A percentile compares a stretch with the other conserved stretches of the same genome.
Evolutionary conservation across 2,888 invertebrate genomes (phyloP).

Genomic region (Dusona sp.): DNA sequence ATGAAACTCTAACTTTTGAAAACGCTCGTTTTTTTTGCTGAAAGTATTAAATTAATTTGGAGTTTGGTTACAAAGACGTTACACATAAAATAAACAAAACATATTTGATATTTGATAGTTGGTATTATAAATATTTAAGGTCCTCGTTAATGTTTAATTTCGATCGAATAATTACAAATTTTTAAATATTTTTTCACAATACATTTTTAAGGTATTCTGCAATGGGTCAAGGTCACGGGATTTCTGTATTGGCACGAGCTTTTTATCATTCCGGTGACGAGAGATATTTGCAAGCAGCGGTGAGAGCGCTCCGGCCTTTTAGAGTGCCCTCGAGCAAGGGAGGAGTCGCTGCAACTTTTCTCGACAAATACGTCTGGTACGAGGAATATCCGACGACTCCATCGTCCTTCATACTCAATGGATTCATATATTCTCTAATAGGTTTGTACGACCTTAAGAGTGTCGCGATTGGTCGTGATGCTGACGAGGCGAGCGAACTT

Average conservation of each 20-base stretch:
- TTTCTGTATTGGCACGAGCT: constrained; percentile 97
- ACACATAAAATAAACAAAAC: too few species aligned
- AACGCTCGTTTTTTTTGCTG: too few species aligned
- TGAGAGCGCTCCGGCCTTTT: constrained; percentile 92
- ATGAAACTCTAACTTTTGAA: too few species aligned
- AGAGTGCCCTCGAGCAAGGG: constrained; percentile 90
- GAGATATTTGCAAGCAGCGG: constrained; percentile 92
- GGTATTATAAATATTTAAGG: neutral
- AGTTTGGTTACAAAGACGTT: too few species aligned
- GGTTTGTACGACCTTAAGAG: constrained; percentile 98
- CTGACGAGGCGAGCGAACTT: constrained; percentile 90
- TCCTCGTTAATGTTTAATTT: neutral
- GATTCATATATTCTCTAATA: constrained; percentile 98
- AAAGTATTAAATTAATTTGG: too few species aligned
- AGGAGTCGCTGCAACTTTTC: constrained; percentile 94
- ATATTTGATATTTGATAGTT: too few species aligned
- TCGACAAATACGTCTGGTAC: constrained; percentile 96
- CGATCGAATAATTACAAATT: neutral
- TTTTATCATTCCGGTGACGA: constrained; percentile 92
- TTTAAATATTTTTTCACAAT: neutral
- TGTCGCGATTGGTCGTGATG: constrained; percentile 90
- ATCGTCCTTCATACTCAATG: constrained; percentile 97
- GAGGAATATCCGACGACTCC: constrained; percentile 99
- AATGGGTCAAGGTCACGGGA: constrained; percentile 99
- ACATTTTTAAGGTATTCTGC: constrained; percentile 92